A percentile compares a stretch with the other conserved stretches of the same genome.
phyloP scores from a whole-genome alignment of 2,888 invertebrate species.

The Ophioninae sp. region DNA sequence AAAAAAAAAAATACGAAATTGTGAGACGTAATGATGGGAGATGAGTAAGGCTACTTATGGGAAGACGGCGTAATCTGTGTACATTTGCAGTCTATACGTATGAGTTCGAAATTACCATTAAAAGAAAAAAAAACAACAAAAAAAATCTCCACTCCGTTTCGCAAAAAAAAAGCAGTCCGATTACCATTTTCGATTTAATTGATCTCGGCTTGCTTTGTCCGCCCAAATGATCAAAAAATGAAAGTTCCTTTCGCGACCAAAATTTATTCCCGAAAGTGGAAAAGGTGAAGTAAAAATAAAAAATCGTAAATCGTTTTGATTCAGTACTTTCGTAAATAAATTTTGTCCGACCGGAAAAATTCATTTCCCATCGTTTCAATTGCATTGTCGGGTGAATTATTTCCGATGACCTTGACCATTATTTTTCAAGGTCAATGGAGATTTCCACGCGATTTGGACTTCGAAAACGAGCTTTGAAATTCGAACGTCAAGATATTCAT shows the following conservation, averaged over 20 bases:
- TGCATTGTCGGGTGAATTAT: background rate
- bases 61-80: slow-evolving; percentile 68
- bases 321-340: too few relatives aligned
- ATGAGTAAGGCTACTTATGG: slow-evolving; percentile 69
- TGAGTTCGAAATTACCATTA: slow-evolving; percentile 8
- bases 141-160: slow-evolving; percentile 13
- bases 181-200: background rate
- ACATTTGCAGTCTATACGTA: slow-evolving; percentile 9
- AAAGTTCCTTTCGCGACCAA: too few relatives aligned
- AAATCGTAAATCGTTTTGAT: too few relatives aligned
- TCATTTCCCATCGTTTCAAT: too few relatives aligned
- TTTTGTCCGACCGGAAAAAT: too few relatives aligned
- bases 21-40: slow-evolving; percentile 53
- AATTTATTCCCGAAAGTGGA: too few relatives aligned
- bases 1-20: slow-evolving; percentile 48
- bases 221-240: background rate
- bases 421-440: background rate
- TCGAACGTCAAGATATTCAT: background rate
- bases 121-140: slow-evolving; percentile 10
- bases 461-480: background rate
- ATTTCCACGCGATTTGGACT: background rate
- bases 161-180: background rate
- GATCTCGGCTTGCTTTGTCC: background rate
- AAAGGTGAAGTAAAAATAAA: too few relatives aligned
- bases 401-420: background rate